Evolutionary conservation across 1,140 invertebrate species (phyloP), one percentile per base, ranked within the genome.

Genomic region (Euschistus heros): DNA sequence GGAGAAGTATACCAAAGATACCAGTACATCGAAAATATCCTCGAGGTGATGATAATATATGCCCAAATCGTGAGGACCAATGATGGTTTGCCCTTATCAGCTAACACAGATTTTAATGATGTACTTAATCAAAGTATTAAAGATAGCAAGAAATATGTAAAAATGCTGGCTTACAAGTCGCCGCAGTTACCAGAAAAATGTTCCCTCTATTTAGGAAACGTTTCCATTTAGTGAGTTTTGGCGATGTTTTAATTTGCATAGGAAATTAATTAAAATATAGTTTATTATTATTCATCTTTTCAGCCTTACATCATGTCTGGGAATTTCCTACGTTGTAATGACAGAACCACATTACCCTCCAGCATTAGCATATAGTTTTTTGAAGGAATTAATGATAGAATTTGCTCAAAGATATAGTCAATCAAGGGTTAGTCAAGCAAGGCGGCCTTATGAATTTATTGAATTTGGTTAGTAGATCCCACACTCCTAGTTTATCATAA

Each of bases 321-420:
- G 74, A 60, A 71, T 78, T 22, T 70, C 73, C 0, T 77, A 74
- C 57, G 68, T 78, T 55, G 76, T 73, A n/a, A 66, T 79, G 33
- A 75, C 73, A 71, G 75, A 77, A 64, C 67, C 69, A 10, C 71
- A 71, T 13, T 78, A 78, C 67, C 75, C 77, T 17, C 54, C 72
- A 52, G 74, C 77, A 10, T 68, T 78, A 37, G 76, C 75, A 8
- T 78, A 77, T 67, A 77, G 76, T 42, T 79, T 78, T 69, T 70
- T 79, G n/a, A 73, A 76, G 69, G 77, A 79, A 66, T 67, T 79
- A n/a, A 72, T 74, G 70, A 76, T 71, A 69, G 77, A 78, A 67
- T 79, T 79, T 63, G 70, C 75, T 33, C 67, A 69, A 37, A 68
- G 70, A 26, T 78, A 77, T 72, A 73, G 75, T 30, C 67, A 70